Base-by-base conservation (phyloP, 2,113 vertebrate species). In the Solea senegalensis region DNA sequence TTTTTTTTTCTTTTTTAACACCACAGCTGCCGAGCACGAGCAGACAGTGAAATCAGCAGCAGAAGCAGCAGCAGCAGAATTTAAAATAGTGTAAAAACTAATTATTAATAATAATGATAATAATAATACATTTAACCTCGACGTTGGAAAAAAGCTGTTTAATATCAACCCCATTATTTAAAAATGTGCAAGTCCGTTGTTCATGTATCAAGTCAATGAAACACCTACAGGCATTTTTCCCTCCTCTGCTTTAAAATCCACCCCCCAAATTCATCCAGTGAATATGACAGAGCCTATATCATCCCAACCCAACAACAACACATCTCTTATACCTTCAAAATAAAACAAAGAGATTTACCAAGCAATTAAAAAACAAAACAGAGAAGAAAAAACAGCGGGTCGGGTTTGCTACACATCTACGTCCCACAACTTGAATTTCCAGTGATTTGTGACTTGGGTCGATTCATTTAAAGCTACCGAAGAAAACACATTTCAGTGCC, bases 181-280 rank as follows among this genome's bases (percentile, higher is more conserved):
- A 96, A 93, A 94, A 95, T 96, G 96, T 97, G 96, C 95, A 97
- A 94, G 90, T 96, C 95, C 78, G 94, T 96, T 94, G 95, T 96
- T 97, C 96, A 95, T 95, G 95, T 96, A 79, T 75, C 75, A 69
- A 94, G 95, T 95, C 21, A 95, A 96, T 95, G 95, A 96, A 97
- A 96, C 96, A 96, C 94, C 95, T 95, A 94, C 95, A 95, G 95
- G 96, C 95, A 93, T 95, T 95, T 94, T 94, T 95, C 3, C 21
- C 96, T 96, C 74, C 94, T 96, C 94, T 95, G 86, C 89, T 95
- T 96, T 95, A 65, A 16, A 95, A 95, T 95, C 94, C 21, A 21
- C 21, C 87, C 93, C 95, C 97, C 95, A 95, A 94, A 94, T 96
- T 96, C 95, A 96, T 95, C 93, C 95, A 96, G 88, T 84, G 80